phyloP scores from a whole-genome alignment of 2,888 invertebrate species.

The Parapristionchus giblindavisi region DNA sequence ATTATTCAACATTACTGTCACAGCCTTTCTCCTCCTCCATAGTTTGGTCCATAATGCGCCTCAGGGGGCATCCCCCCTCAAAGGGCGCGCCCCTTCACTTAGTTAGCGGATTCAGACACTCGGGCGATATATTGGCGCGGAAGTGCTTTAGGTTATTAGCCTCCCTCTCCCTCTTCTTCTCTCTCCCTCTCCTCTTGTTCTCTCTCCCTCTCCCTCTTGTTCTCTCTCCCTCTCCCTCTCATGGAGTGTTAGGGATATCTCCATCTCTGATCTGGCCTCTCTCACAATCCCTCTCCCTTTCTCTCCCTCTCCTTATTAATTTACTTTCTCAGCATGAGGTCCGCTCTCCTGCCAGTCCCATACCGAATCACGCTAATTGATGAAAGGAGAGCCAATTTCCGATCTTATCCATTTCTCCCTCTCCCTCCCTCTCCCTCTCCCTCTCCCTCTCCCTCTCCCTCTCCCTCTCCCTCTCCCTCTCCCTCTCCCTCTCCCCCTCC shows the following conservation, averaged over 20 bases:
- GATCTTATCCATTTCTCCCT: neutral
- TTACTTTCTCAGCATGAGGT: neutral
- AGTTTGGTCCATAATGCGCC: too few relatives aligned
- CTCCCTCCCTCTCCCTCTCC: neutral
- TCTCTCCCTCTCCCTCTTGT: neutral
- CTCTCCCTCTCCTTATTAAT: neutral
- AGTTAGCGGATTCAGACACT: neutral
- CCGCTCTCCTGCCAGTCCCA: too few relatives aligned
- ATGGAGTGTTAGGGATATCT: neutral
- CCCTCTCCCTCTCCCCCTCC: too few relatives aligned
- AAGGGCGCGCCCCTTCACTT: too few relatives aligned
- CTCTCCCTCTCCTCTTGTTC: neutral
- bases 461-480: too few relatives aligned
- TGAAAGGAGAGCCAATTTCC: neutral
- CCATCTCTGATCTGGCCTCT: neutral
- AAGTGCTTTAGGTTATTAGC: neutral
- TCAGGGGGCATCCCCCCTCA: too few relatives aligned
- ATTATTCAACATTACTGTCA: too few relatives aligned
- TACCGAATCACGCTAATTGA: too few relatives aligned
- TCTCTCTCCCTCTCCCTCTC: constrained; percentile 13
- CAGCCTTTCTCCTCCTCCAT: too few relatives aligned
- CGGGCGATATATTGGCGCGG: neutral
- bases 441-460: neutral
- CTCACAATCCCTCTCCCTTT: constrained; percentile 13
- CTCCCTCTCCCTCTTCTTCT: neutral